These are phyloP conservation scores for Ambastaia sidthimunki DNA, from an alignment of 2,797 vertebrate genomes.

Conservation along the genomic window DNA sequence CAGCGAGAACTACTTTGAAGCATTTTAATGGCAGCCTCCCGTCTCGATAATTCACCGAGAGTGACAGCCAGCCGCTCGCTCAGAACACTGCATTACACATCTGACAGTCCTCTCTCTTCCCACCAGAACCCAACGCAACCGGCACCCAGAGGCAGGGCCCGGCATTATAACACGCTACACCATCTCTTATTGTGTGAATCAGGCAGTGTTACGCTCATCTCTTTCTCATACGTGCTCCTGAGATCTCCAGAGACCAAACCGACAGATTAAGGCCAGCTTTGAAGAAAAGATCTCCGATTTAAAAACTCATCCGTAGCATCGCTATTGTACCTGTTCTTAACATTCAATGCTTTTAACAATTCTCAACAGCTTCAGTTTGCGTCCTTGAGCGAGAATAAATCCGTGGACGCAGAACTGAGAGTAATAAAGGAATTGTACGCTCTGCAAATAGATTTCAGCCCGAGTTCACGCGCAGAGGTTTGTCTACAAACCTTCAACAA, in stretches of 20 bases:
- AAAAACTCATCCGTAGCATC: neutral
- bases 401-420: neutral
- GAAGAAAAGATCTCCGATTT: conserved; percentile 33
- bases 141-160: conserved; percentile 4
- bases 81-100: conserved; percentile 27
- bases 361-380: neutral
- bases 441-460: neutral
- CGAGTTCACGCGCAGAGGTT: neutral
- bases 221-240: conserved; percentile 6
- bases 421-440: conserved; percentile 5
- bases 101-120: conserved; percentile 1
- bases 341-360: neutral
- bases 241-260: conserved; percentile 39
- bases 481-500: neutral
- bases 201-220: conserved; percentile 28
- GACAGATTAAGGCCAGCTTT: conserved; percentile 48
- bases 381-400: neutral
- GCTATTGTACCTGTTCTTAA: neutral
- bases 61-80: conserved; percentile 12
- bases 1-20: conserved; percentile 16
- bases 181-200: neutral
- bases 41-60: no score
- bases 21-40: conserved; percentile 25
- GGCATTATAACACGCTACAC: no score
- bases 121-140: conserved; percentile 3